phyloP scores from a whole-genome alignment of 1,140 invertebrate genomes.

The Saccostrea echinata region DNA sequence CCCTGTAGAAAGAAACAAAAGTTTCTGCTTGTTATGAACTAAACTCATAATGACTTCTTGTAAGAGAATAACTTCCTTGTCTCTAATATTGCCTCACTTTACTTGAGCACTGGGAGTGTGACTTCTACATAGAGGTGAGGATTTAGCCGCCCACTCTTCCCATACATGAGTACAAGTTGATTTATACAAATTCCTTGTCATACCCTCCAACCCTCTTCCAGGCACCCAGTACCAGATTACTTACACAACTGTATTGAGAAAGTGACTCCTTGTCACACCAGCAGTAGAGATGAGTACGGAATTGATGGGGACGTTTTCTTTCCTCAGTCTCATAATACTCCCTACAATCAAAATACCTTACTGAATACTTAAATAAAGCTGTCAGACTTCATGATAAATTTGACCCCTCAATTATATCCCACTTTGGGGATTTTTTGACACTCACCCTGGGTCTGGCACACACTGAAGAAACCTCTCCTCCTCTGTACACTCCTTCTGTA shows the following conservation, averaged over 20 bases:
- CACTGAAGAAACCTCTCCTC: conserved; percentile 52
- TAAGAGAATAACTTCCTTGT: no score
- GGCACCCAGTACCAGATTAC: conserved; percentile 15
- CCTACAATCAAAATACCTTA: conserved; percentile 42
- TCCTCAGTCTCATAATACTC: conserved; percentile 48
- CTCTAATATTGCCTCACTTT: no score
- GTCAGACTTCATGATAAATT: background rate
- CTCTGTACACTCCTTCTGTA: conserved; percentile 59
- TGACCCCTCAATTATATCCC: background rate
- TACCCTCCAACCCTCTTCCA: background rate
- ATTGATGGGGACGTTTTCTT: conserved; percentile 60
- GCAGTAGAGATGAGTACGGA: conserved; percentile 64
- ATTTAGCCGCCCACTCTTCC: no score
- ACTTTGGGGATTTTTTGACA: background rate
- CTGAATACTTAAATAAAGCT: background rate
- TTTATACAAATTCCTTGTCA: background rate
- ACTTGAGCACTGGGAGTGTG: no score
- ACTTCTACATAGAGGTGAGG: no score
- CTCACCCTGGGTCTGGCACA: conserved; percentile 38
- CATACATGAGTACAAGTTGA: no score
- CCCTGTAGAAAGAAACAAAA: conserved; percentile 50
- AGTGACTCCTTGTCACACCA: conserved; percentile 74
- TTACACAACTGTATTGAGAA: conserved; percentile 66
- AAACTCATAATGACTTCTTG: no score
- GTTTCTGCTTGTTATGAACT: no score